Base-by-base conservation (phyloP, 2,113 vertebrate genomes). In the Spermophilus dauricus region DNA sequence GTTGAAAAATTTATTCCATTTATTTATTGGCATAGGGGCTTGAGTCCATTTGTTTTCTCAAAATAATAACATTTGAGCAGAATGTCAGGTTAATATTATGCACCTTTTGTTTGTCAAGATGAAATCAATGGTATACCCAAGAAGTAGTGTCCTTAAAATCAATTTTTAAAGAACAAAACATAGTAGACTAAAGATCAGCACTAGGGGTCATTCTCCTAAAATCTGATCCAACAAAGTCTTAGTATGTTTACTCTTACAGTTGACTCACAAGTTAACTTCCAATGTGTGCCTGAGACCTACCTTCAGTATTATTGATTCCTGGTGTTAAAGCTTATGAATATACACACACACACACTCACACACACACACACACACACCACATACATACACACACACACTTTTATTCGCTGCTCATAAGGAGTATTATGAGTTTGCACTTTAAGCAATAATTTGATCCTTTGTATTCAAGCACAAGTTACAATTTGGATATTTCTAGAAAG, bases 391-490 rank as follows among this genome's bases (percentile, higher is more conserved):
- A 34, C 14, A n/a, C 56, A 56, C 32, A 24, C 12, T 16, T 30
- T 20, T 26, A 67, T 67, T 80, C 16, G 42, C 0, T 82, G 70
- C 9, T 77, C 32, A 22, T 5, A 39, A 20, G 61, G 2, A 61
- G 5, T 48, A 72, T 37, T 75, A 26, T 80, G n/a, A 90, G 3
- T 20, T 76, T 94, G 16, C 20, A 84, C 24, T 80, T 61, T 81
- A 78, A 84, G 5, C 9, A 93, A 18, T 75, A 28, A 51, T 82
- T 73, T 72, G 0, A 53, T 81, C 65, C 20, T 22, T 61, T 94
- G 2, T 70, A 94, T 86, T 84, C 12, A 90, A 85, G 42, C 80
- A 8, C 77, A 65, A 80, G 51, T 87, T 91, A 95, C 85, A 73
- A 84, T 86, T 39, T 24, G 3, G 37, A 70, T 80, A n/a, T 13